Base-by-base conservation (phyloP, 2,113 vertebrate species). In the Acanthochromis polyacanthus region DNA sequence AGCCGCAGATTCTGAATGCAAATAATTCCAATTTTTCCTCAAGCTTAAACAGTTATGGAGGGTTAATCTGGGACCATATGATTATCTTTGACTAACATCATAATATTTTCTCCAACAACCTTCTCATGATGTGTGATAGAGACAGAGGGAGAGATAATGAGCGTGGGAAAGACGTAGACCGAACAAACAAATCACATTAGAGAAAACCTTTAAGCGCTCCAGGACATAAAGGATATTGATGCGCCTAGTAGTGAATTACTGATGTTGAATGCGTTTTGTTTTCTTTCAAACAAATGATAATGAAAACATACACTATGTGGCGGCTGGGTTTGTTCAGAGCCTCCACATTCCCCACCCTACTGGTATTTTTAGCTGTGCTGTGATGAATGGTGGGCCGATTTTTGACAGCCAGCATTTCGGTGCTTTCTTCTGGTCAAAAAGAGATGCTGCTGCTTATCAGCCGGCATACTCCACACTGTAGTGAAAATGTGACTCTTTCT, bases 1-100 rank as follows among this genome's bases (percentile, higher is more conserved):
- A 77, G 59, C 75, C 17, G 1, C 11, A 7, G 2, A 32, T 1
- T 10, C 55, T 15, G 55, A 52, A 6, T 14, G 51, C 8, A 19
- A 51, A 30, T 52, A 46, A 75, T 53, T 61, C 17, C 19, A 52
- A 28, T 73, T 58, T 30, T 20, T 52, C 40, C 52, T 59, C n/a
- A 28, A 72, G 51, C 23, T 17, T 52, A 36, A 70, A 61, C 50
- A 73, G 68, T 52, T 58, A 46, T 62, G 60, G 20, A 19, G 56
- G 59, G 73, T 60, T 80, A 9, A 78, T 40, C 59, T 40, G n/a
- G 53, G 22, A 61, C 43, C 48, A 60, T 6, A 17, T 0, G 9
- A 74, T 80, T 75, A 80, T 82, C 71, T 36, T 67, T 36, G 10
- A 48, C 14, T 7, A 14, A 46, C n/a, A 66, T 72, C 55, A 22